Conservation (phyloP, 2,888 invertebrate genomes). For the Dryomyza anilis region DNA sequence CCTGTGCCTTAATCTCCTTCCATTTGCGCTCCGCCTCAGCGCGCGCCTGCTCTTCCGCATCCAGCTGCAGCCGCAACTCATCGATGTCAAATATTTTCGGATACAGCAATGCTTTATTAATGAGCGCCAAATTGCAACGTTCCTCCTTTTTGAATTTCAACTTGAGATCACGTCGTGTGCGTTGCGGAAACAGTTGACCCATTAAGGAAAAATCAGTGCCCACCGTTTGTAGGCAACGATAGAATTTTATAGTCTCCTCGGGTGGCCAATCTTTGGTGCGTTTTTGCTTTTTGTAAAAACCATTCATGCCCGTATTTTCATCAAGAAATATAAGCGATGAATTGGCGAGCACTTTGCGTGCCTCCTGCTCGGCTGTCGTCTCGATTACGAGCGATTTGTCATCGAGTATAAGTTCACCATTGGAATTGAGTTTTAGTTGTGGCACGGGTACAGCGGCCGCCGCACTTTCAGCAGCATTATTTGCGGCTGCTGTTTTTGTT, state of each 20-base stretch:
- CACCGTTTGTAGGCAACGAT: slow-evolving; percentile 83
- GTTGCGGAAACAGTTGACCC: slow-evolving; percentile 79
- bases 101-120: slow-evolving; percentile 77
- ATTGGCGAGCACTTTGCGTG: slow-evolving; percentile 69
- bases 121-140: slow-evolving; percentile 70
- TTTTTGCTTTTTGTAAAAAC: slow-evolving; percentile 71
- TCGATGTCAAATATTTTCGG: slow-evolving; percentile 73
- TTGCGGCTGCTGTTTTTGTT: slow-evolving; percentile 3
- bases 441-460: slow-evolving; percentile 71
- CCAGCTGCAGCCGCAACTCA: slow-evolving; percentile 66
- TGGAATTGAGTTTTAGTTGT: slow-evolving; percentile 83
- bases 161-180: slow-evolving; percentile 83
- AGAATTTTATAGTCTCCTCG: slow-evolving; percentile 87
- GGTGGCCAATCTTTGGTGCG: slow-evolving; percentile 77
- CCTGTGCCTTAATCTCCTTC: slow-evolving; percentile 42
- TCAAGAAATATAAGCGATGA: slow-evolving; percentile 71
- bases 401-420: slow-evolving; percentile 84
- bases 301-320: slow-evolving; percentile 64
- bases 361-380: slow-evolving; percentile 69
- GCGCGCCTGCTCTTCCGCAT: slow-evolving; percentile 59
- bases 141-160: slow-evolving; percentile 94
- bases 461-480: slow-evolving; percentile 32
- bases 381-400: slow-evolving; percentile 79
- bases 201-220: slow-evolving; percentile 94
- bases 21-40: slow-evolving; percentile 41